Conservation (phyloP, 1,140 invertebrate genomes). For the Macrostomum lignano region DNA sequence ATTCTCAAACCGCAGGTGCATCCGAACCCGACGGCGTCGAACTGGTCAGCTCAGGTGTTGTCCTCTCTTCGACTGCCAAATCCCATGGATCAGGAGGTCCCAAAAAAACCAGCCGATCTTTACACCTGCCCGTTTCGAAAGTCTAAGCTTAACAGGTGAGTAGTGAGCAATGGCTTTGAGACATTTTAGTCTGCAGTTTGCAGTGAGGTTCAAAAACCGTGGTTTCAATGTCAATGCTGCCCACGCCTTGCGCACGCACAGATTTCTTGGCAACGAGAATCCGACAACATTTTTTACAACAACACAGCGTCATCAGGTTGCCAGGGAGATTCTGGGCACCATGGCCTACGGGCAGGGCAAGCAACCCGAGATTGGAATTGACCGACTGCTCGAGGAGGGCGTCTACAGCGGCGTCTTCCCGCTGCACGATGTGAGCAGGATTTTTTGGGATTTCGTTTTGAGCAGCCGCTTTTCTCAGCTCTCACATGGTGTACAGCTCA, state of each 20-base stretch:
- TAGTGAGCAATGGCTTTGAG: conserved; percentile 7
- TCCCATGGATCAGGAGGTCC: conserved; percentile 32
- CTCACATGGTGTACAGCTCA: too few relatives aligned
- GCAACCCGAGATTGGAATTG: conserved; percentile 40
- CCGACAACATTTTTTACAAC: conserved; percentile 32
- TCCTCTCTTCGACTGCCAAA: conserved; percentile 30
- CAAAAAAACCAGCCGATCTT: conserved; percentile 33
- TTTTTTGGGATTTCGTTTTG: too few relatives aligned
- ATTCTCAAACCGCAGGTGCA: conserved; percentile 18
- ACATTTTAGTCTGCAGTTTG: too few relatives aligned
- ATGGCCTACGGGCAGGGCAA: conserved; percentile 33
- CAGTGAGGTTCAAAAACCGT: too few relatives aligned
- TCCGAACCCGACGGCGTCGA: conserved; percentile 31
- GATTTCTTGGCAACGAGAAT: conserved; percentile 34
- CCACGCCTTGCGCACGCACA: too few relatives aligned
- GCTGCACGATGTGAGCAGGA: conserved; percentile 37
- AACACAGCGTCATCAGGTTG: conserved; percentile 31
- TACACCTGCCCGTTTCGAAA: conserved; percentile 36
- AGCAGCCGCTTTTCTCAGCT: background rate
- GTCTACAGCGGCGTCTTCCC: conserved; percentile 46
- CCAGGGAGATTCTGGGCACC: conserved; percentile 34
- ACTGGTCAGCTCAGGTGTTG: conserved; percentile 32
- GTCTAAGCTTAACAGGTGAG: conserved; percentile 34
- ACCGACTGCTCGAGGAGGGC: conserved; percentile 40
- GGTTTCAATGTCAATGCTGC: too few relatives aligned